Evolutionary conservation across 2,888 invertebrate genomes (phyloP), one percentile per base, ranked within the genome.

Genomic region (Phoenoteleia sp.): DNA sequence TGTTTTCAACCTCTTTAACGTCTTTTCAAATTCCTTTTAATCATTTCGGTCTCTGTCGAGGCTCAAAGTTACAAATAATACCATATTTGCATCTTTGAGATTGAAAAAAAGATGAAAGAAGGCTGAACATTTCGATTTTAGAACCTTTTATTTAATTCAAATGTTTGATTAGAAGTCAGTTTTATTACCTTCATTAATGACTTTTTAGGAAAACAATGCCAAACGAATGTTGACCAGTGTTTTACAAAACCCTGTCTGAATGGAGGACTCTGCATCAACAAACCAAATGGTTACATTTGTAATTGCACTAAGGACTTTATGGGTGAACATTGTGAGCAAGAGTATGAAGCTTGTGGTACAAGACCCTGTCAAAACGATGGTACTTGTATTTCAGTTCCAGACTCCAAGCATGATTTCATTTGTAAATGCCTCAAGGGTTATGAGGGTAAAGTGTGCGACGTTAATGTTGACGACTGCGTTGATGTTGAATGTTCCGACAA

Each of bases 341-440:
- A 95, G 56, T 95, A 94, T 87, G 95, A 95, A 88, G 94, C 95
- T 17, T 96, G 96, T 91, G 94, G 94, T 49, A 87, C 94, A 54
- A 94, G 95, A 87, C 95, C 95, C n/a, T 96, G 96, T 91, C 94
- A 94, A 88, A 95, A 96, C 93, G 96, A 96, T 86, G 96, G 95
- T 83, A 94, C 94, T 42, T 97, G 97, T 90, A 94, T 94, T 47
- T 94, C 95, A 83, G 87, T 88, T 75, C 89, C 89, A 3, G 89
- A 92, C 13, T 94, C 94, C 23, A 94, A 93, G 54, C 94, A 93
- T 3, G 95, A 95, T 45, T 96, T 94, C 89, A 92, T 94, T 19
- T 97, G 97, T 94, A 94, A 95, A 79, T 97, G 97, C 92, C 94
- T 94, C 15, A 92, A 94, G 54, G 97, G 97, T 33, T 97, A 95